Evolutionary conservation across 2,888 invertebrate species (phyloP), one percentile per base, ranked within the genome.

Genomic region (Xestobium rufovillosum): DNA sequence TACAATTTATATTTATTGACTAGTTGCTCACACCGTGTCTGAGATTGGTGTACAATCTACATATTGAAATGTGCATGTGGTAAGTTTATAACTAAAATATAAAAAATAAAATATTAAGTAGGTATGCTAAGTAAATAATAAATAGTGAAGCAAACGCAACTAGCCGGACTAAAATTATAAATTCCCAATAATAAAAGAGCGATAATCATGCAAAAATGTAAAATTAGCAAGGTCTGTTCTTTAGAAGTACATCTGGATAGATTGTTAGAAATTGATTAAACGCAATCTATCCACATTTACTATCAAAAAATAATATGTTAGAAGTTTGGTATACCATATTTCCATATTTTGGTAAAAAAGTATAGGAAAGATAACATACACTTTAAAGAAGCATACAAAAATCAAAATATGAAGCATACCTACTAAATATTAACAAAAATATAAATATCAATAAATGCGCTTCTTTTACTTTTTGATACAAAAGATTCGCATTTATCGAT

Each of bases 21-120:
- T 67, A 67, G 67, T 66, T 66, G 64, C 64, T 63, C 64, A 67
- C 66, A 67, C 66, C 52, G 60, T 63, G 63, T 53, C 53, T 54
- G 58, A 59, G 56, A 59, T 61, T 57, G 23, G 60, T 63, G 62
- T 59, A 56, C 47, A 50, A 47, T 48, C 57, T 60, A 60, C 53
- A 56, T 49, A 49, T 47, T 47, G 51, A 19, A 19, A 19, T 54
- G 59, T 58, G 52, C 51, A 53, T 40, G 57, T 59, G 59, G 53
- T 48, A 47, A 45, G 50, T 55, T 48, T 52, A 19, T 19, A 49
- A 50, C 43, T 45, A 49, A 43, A 45, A 49, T 40, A 32, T 26
- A 25, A 31, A 26, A 34, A 36, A 28, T 19, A 19, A 19, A 28
- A 52, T 52, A 53, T 54, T 49, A 50, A 48, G 50, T 29, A 52